Conservation (phyloP, 2,113 vertebrate species). For the Elaphurus davidianus region DNA sequence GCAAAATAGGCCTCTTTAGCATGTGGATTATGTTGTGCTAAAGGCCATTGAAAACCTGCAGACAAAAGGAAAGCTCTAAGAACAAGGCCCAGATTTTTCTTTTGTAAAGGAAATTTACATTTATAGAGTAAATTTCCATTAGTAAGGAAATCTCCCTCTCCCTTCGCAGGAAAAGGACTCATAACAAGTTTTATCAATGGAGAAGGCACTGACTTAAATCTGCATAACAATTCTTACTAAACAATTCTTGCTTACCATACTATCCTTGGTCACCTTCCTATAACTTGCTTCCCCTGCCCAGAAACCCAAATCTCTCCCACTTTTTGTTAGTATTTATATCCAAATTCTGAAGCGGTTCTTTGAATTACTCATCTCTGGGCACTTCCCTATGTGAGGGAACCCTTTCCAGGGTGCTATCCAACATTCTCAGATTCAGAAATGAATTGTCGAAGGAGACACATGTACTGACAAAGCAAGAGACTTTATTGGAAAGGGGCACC, state of each 20-base stretch:
- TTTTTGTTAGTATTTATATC: neutral
- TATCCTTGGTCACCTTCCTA: neutral
- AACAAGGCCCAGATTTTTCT: neutral
- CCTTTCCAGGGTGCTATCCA: neutral
- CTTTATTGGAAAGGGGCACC: neutral
- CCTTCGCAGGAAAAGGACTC: neutral
- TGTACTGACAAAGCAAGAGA: neutral
- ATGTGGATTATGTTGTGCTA: neutral
- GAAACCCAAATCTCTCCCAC: neutral
- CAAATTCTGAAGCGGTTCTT: neutral
- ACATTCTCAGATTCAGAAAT: neutral
- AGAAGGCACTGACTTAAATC: neutral
- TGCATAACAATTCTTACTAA: neutral
- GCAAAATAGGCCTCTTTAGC: neutral
- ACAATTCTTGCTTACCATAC: neutral
- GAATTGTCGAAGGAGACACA: neutral
- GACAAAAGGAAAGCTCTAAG: neutral
- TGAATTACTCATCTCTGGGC: neutral
- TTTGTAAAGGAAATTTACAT: neutral
- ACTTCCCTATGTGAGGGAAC: neutral
- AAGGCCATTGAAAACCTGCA: neutral
- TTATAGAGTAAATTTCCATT: neutral
- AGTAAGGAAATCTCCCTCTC: neutral
- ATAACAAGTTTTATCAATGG: neutral
- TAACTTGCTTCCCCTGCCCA: neutral